Base-by-base conservation (phyloP, 2,797 vertebrate species). In the Hephaestus fuliginosus region DNA sequence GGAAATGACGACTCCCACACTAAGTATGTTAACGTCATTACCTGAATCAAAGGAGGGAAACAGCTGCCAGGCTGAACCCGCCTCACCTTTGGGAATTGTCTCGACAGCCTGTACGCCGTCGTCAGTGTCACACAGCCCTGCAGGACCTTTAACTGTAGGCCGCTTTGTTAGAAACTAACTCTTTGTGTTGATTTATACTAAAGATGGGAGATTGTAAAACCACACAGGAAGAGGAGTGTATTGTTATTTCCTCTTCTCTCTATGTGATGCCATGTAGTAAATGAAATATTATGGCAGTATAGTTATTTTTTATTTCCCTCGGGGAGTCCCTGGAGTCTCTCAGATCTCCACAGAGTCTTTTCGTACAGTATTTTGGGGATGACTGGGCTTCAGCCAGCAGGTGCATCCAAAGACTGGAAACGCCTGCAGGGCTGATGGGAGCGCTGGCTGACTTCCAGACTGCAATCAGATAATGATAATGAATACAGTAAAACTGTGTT, bases 391-490 rank as follows among this genome's bases (percentile, higher is more conserved):
- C 65, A 65, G 76, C 58, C 53, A 62, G 66, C 82, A 84, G 83
- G 82, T 88, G 82, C 78, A 74, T 83, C 78, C 58, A 22, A 77
- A 52, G 71, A 79, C 84, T 76, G 87, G 56, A 85, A 86, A 62
- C 15, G 70, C 76, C 80, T 74, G 36, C 20, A 33, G 82, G 87
- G 83, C 82, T 83, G 88, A 91, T 87, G 86, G 83, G 90, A 87
- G 76, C 18, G 13, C 78, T 89, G 89, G 90, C 90, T 51, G 58
- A 46, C 65, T 28, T 82, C 89, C 89, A 91, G 70, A 3, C 79
- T 41, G 62, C 75, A 73, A 80, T 90, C 88, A 81, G 83, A 85
- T 93, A 82, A 86, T 74, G 80, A 75, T 85, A 82, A 90, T 83
- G 85, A 89, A 88, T 78, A 48, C 62, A 14, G 78, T 81, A 49